Base-by-base conservation (phyloP, 2,888 invertebrate species). In the Ormyrus thymus region DNA sequence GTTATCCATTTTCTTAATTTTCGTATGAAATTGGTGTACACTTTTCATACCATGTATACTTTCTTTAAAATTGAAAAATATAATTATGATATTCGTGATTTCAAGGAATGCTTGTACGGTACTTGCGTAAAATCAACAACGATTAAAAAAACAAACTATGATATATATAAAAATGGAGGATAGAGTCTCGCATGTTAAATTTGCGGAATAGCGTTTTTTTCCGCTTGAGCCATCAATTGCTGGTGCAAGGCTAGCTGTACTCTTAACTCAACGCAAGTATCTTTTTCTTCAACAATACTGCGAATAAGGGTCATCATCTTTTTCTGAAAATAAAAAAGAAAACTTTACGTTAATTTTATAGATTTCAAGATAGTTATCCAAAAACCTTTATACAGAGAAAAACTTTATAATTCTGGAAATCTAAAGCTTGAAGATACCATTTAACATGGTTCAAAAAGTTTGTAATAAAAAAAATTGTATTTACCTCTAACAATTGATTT, bases 251-350 rank as follows among this genome's bases (percentile, higher is more conserved):
- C 93, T 58, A 94, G 87, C 84, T 94, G 94, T 71, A 95, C 94
- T 86, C 94, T 93, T n/a, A 95, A 89, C 80, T 94, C 93, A 81
- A 95, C 92, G 86, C 94, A 94, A 29, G 94, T 93, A 68, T 94
- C 93, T 83, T 93, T 92, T 85, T 95, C 95, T 87, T 94, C 94
- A 85, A 94, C 94, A 83, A 95, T 93, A 86, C 94, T 94, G 83
- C 93, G 93, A 69, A 94, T 92, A 66, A 95, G 89, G 83, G 92
- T 93, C 85, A 92, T 91, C 88, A 93, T 93, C 87, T 94, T 95
- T 88, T 94, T 89, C 90, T 91, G 76, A 65, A 84, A 80, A 13
- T 66, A 58, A 71, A 69, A 51, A 79, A 73, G n/a, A 68, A 71
- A 76, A 66, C 53, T 46, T 53, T 50, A 64, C 58, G 61, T 48